Evolutionary conservation across 1,140 invertebrate species (phyloP), one percentile per base, ranked within the genome.

Genomic region (Tyrophagus putrescentiae): DNA sequence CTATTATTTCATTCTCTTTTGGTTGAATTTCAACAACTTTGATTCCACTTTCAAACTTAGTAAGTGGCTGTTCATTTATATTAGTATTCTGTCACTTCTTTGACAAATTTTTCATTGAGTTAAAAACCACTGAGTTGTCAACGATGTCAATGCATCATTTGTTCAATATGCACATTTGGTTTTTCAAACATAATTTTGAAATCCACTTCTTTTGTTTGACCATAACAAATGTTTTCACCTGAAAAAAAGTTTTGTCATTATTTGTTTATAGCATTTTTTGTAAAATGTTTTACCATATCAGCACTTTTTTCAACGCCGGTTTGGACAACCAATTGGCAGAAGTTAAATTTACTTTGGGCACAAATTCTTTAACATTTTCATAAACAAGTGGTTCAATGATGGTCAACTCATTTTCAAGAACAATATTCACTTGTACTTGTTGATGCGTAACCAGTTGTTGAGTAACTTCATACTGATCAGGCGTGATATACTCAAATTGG

Each of bases 161-260:
- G 45, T 48, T 9, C 45, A 21, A 48, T 21, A 13, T 48, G 23
- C 7, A 48, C 18, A 9, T 13, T 18, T 7, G 45, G 45, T 48
- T 48, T 7, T 18, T 48, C 45, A 18, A 9, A 48, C 31, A 25
- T 29, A 21, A 48, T 18, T 48, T 48, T 6, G 9, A 13, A 9
- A 9, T 48, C 45, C 7, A 48, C 7, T 48, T 48, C 45, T 7
- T 48, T 48, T 48, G 21, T 18, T 7, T 48, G 23, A 25, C 18
- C 45, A n/a, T 48, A 48, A 48, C 21, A 6, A 7, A 48, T 48
- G 21, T 48, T 48, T 48, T 48, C 45, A 48, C 18, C 45, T 48
- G 31, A 7, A 25, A 6, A 48, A 48, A 9, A 7, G 18, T 25
- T 48, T 25, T 18, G 21, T 7, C 31, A 48, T 48, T 7, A 7